These are phyloP conservation scores for Cephus runcator DNA, from an alignment of 2,888 invertebrate species.

Conservation along the genomic window DNA sequence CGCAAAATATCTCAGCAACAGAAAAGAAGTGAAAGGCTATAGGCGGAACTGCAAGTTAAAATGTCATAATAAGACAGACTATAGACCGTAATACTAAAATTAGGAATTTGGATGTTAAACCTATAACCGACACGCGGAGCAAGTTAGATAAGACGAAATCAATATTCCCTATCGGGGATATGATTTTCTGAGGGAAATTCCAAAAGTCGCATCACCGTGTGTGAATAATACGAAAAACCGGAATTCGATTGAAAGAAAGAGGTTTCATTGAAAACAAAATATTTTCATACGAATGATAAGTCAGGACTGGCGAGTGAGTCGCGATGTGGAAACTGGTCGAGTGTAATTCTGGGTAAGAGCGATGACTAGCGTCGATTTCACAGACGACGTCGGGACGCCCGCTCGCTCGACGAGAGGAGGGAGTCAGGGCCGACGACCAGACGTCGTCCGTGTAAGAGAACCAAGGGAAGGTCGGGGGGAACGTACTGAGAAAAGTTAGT, in stretches of 20 bases:
- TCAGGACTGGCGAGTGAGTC: neutral
- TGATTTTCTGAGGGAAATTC: no score
- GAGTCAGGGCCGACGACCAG: neutral
- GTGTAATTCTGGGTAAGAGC: neutral
- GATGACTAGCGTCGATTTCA: neutral
- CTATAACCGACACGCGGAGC: no score
- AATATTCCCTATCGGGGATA: no score
- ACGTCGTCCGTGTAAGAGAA: neutral
- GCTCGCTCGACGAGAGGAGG: neutral
- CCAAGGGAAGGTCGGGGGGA: neutral
- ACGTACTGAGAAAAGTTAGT: neutral
- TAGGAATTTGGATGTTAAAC: no score
- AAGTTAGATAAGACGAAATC: no score
- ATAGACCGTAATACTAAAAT: no score
- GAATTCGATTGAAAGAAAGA: neutral
- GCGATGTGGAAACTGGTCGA: neutral
- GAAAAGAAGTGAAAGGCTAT: no score
- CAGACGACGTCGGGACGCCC: neutral
- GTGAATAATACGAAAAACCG: neutral
- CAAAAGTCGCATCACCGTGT: no score
- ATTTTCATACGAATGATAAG: neutral
- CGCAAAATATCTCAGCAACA: no score
- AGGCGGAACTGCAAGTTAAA: no score
- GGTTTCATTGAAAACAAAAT: neutral
- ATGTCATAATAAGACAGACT: no score